phyloP scores from a whole-genome alignment of 2,113 vertebrate species.

The Polypterus senegalus region DNA sequence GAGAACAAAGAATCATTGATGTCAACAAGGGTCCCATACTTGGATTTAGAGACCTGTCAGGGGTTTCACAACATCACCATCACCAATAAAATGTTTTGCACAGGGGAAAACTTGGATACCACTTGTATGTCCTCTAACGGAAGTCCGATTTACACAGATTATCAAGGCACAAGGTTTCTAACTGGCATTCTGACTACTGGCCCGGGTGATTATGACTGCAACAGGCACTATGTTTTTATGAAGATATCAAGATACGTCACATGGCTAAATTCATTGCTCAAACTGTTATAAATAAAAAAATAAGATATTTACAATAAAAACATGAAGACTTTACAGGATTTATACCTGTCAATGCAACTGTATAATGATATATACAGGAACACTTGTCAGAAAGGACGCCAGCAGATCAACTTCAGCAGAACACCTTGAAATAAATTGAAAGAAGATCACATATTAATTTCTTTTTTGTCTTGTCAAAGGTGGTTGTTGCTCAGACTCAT shows the following conservation, averaged over 20 bases:
- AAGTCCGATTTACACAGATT: conserved; percentile 44
- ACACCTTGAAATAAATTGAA: too few species aligned
- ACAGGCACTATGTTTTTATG: conserved; percentile 47
- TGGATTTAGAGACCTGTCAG: conserved; percentile 50
- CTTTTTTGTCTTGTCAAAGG: too few species aligned
- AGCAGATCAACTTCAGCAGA: too few species aligned
- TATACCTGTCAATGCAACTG: too few species aligned
- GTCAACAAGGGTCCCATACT: conserved; percentile 25
- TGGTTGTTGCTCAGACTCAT: too few species aligned
- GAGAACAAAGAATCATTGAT: fast-evolving
- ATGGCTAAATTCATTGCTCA: conserved; percentile 48
- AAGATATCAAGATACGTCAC: conserved; percentile 63
- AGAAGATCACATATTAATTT: too few species aligned
- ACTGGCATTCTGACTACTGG: conserved; percentile 57
- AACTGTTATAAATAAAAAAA: too few species aligned
- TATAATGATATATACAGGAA: too few species aligned
- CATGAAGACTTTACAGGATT: too few species aligned
- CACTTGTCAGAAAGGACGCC: too few species aligned
- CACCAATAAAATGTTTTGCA: conserved; percentile 75
- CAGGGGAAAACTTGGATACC: conserved; percentile 2
- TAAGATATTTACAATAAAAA: too few species aligned
- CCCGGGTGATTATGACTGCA: conserved; percentile 16
- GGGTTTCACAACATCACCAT: conserved; percentile 44
- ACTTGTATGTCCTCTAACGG: conserved; percentile 35
- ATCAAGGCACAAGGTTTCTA: conserved; percentile 63